A percentile compares a stretch with the other conserved stretches of the same genome.
Conservation (phyloP, 2,113 vertebrate genomes). For the Mystacornis crossleyi region DNA sequence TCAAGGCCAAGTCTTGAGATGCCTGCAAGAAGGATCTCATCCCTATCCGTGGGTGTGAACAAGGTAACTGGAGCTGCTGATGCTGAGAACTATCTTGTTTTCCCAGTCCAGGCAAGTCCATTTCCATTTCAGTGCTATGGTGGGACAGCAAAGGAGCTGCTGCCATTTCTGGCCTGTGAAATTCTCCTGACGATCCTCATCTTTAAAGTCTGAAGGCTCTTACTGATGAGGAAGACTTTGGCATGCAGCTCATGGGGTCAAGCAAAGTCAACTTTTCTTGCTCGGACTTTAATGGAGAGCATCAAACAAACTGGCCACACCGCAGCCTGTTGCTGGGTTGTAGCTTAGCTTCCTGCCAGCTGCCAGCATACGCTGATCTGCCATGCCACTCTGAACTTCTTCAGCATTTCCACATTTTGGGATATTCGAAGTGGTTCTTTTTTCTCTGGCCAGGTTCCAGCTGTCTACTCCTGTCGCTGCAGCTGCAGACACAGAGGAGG, state of each 20-base stretch:
- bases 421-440: neutral
- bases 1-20: neutral
- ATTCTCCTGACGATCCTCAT: neutral
- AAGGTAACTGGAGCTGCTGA: neutral
- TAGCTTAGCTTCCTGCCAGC: neutral
- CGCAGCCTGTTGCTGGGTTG: neutral
- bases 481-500: neutral
- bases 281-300: neutral
- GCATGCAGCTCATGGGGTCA: neutral
- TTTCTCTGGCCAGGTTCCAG: neutral
- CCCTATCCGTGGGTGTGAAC: neutral
- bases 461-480: neutral
- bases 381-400: neutral
- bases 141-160: neutral
- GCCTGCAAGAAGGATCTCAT: neutral
- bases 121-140: neutral
- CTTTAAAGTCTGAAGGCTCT: neutral
- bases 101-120: neutral
- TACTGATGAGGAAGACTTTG: neutral
- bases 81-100: neutral
- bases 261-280: neutral
- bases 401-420: neutral
- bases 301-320: neutral
- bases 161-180: neutral
- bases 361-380: neutral